Evolutionary conservation across 1,140 invertebrate genomes (phyloP), one percentile per base, ranked within the genome.

Genomic region (Danaus melanippus): DNA sequence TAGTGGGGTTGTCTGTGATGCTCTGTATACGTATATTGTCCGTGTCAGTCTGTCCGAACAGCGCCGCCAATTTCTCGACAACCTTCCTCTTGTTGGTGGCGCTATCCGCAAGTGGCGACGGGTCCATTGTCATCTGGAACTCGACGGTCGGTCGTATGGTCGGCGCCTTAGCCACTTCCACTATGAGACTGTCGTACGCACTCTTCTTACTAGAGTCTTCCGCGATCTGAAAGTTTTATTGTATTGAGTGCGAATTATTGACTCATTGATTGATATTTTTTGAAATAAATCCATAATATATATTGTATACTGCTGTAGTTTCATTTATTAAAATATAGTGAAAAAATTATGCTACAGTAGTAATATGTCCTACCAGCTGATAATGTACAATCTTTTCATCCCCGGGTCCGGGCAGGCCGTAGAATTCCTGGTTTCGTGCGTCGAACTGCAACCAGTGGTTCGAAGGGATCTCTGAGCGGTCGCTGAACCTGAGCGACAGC

Each of bases 361-460:
- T 50, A 12, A 56, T 53, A 53, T 50, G 42, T 54, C 66, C 64
- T 42, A 95, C 91, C 69, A 97, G 78, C 59, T 94, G 90, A 76
- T 96, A 97, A 64, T 94, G 92, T 54, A 90, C 90, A 39, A 90
- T 88, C 5, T 93, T 93, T 5, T 90, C 88, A 74, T 96, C 92
- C 2, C 84, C 83, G 5, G 86, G 71, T 42, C 92, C 84, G 6
- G 95, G 95, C 17, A 97, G 89, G 2, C 96, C 96, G 79, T 92
- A 96, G 75, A 97, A 96, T 88, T 96, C 95, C 74, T 96, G 93
- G 86, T 96, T 96, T 56, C 93, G 94, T 2, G 88, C 87, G 73
- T 97, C 94, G 74, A 97, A 97, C 77, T 96, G 95, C 46, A 97
- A 81, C 96, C 96, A 97, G 69, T 94, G 91, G n/a, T 90, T 79